Percentiles rank a stretch among this genome's conserved stretches.
These are phyloP conservation scores for Falco punctatus DNA, from an alignment of 2,113 vertebrate genomes.

Conservation along the genomic window DNA sequence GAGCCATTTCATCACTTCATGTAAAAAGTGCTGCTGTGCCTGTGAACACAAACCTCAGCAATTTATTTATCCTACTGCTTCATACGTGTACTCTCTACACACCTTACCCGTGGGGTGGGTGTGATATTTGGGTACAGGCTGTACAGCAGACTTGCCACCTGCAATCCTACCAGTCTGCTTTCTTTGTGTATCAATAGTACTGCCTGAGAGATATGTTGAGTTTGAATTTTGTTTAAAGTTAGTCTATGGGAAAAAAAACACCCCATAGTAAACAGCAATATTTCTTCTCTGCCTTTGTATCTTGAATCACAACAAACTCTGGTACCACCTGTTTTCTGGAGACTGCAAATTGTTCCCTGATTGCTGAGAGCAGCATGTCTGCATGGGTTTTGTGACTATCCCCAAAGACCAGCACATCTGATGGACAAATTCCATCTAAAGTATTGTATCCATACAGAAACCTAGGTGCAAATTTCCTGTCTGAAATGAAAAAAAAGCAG, in stretches of 20 bases:
- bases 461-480: neutral
- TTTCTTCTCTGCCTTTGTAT: neutral
- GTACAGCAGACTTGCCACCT: neutral
- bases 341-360: neutral
- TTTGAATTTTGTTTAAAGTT: neutral
- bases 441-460: neutral
- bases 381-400: neutral
- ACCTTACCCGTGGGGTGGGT: too few relatives aligned
- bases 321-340: neutral
- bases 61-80: neutral
- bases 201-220: accelerated
- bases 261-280: neutral
- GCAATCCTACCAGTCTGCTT: neutral
- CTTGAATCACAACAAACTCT: neutral
- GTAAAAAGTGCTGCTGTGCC: neutral
- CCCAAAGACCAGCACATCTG: neutral
- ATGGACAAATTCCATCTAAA: neutral
- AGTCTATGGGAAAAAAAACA: neutral
- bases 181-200: neutral
- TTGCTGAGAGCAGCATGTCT: neutral
- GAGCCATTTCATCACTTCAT: neutral
- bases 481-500: too few relatives aligned
- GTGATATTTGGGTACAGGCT: neutral
- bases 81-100: accelerated
- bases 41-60: neutral